A percentile compares a stretch with the other conserved stretches of the same genome.
Evolutionary conservation across 2,113 vertebrate genomes (phyloP).

Genomic region (Cynoglossus semilaevis): DNA sequence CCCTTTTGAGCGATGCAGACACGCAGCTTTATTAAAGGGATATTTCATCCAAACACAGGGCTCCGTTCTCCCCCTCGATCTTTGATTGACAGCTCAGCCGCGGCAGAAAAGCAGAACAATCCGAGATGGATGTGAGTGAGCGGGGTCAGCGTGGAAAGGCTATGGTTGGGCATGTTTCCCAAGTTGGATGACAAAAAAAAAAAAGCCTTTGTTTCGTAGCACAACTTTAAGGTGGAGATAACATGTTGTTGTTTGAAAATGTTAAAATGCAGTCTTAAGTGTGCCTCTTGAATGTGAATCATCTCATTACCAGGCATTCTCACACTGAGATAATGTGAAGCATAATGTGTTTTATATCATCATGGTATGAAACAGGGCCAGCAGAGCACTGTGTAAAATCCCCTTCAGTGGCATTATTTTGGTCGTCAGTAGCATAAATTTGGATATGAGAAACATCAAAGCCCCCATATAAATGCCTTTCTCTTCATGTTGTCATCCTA

Average conservation of each 20-base stretch:
- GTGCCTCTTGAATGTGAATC: slow-evolving; percentile 71
- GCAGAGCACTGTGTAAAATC: slow-evolving; percentile 72
- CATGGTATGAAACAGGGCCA: slow-evolving; percentile 67
- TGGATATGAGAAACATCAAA: slow-evolving; percentile 77
- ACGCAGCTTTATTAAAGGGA: slow-evolving; percentile 50
- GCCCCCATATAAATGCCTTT: slow-evolving; percentile 77
- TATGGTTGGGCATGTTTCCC: slow-evolving; percentile 28
- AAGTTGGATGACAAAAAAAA: slow-evolving; percentile 29
- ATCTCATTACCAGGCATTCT: slow-evolving; percentile 73
- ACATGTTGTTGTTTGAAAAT: slow-evolving; percentile 69
- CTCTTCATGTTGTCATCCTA: slow-evolving; percentile 81
- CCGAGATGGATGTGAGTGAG: slow-evolving; percentile 40
- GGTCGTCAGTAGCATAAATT: slow-evolving; percentile 77
- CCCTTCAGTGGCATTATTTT: slow-evolving; percentile 74
- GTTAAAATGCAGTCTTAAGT: slow-evolving; percentile 67
- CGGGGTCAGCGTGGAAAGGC: slow-evolving; percentile 41
- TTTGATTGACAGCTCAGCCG: slow-evolving; percentile 55
- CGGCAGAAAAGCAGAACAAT: slow-evolving; percentile 44
- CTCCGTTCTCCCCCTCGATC: slow-evolving; percentile 1
- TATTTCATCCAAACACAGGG: slow-evolving; percentile 37
- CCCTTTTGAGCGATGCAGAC: slow-evolving; percentile 22
- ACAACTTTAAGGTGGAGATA: slow-evolving; percentile 61
- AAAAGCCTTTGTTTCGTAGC: slow-evolving; percentile 51
- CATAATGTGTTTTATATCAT: slow-evolving; percentile 74
- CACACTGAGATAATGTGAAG: slow-evolving; percentile 71